Evolutionary conservation across 2,888 invertebrate species (phyloP).

Genomic region (Standfussiana lucernea): DNA sequence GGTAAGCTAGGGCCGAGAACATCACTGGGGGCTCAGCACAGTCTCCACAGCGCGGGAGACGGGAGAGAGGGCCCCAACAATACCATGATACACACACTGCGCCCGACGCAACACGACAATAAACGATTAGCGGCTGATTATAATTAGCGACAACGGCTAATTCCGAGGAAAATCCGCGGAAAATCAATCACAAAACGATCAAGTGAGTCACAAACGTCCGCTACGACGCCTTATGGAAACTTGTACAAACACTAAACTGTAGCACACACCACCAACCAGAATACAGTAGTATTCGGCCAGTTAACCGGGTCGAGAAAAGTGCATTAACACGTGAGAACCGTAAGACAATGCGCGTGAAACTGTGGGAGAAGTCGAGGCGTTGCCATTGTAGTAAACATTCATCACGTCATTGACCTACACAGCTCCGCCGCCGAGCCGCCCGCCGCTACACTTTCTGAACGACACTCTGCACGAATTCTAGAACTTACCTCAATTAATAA

Average conservation of each 20-base stretch:
- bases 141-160: constrained; percentile 60
- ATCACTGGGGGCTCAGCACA: constrained; percentile 78
- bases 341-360: constrained; percentile 88
- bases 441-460: constrained; percentile 71
- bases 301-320: constrained; percentile 78
- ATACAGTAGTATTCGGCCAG: constrained; percentile 60
- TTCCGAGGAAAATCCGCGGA: constrained; percentile 70
- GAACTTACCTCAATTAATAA: constrained; percentile 76
- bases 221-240: constrained; percentile 65
- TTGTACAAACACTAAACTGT: constrained; percentile 74
- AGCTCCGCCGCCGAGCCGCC: constrained; percentile 49
- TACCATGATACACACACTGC: constrained; percentile 76
- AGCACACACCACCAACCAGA: constrained; percentile 60
- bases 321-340: constrained; percentile 85
- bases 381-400: constrained; percentile 90
- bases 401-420: constrained; percentile 88
- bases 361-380: constrained; percentile 90
- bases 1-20: constrained; percentile 86
- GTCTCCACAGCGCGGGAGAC: constrained; percentile 77
- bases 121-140: constrained; percentile 47
- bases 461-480: constrained; percentile 59
- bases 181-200: constrained; percentile 72
- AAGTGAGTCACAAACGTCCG: constrained; percentile 75
- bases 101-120: constrained; percentile 37
- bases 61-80: constrained; percentile 63